Conservation (phyloP, 1,140 invertebrate species). For the Pectinophora gossypiella region DNA sequence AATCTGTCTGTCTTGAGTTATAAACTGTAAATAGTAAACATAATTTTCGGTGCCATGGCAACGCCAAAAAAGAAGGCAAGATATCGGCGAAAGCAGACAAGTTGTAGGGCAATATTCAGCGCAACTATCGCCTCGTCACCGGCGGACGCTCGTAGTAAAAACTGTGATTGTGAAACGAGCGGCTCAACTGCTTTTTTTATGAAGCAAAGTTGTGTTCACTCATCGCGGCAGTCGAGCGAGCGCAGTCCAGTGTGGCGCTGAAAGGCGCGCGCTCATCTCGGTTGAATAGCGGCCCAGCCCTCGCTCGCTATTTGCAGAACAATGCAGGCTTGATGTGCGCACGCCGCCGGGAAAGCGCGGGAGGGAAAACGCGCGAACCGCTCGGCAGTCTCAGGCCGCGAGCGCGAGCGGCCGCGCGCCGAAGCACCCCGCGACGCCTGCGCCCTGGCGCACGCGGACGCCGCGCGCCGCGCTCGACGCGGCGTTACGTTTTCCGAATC, state of each 20-base stretch:
- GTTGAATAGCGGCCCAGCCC: constrained; percentile 56
- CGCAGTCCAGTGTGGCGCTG: constrained; percentile 42
- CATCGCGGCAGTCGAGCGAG: constrained; percentile 18
- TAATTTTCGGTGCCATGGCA: too few relatives aligned
- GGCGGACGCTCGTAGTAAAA: constrained; percentile 7
- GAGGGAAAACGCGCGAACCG: constrained; percentile 67
- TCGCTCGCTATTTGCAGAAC: constrained; percentile 65
- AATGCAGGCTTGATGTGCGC: constrained; percentile 70
- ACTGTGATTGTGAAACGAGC: constrained; percentile 35
- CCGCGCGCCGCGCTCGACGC: constrained; percentile 59
- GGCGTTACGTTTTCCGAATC: constrained; percentile 69
- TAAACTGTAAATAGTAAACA: constrained; percentile 1
- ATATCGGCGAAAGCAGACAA: neutral
- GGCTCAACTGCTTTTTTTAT: constrained; percentile 32
- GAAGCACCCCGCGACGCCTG: constrained; percentile 47
- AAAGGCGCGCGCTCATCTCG: constrained; percentile 48
- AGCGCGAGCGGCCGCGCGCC: constrained; percentile 62
- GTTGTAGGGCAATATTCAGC: neutral
- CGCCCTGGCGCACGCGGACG: constrained; percentile 63
- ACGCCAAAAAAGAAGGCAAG: neutral
- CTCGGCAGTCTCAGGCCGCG: constrained; percentile 56
- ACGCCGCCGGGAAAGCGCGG: constrained; percentile 62
- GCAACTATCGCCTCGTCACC: neutral
- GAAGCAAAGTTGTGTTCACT: constrained; percentile 21
- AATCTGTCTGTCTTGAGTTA: neutral